Evolutionary conservation across 2,888 invertebrate species (phyloP), one percentile per base, ranked within the genome.

Genomic region (Gasteruption jaculator): DNA sequence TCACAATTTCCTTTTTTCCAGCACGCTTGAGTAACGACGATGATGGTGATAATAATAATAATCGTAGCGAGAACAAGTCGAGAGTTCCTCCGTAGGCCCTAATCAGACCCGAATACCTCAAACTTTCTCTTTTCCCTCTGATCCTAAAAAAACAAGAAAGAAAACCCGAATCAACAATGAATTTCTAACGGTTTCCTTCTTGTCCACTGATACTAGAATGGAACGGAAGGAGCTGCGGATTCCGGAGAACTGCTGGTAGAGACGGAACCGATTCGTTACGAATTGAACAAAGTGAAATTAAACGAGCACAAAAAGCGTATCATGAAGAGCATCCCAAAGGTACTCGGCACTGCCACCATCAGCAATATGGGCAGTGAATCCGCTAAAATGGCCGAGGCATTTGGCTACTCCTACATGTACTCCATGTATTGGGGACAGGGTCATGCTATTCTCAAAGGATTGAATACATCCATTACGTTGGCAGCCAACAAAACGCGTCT

Each of bases 391-490:
- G 86, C 84, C 47, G 81, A 86, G 21, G 86, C 85, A 38, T 79
- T 90, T 48, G 78, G 78, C 49, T 91, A 86, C 64, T 77, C 78
- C 18, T 85, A 80, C 55, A 79, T 80, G 50, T 82, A 85, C 56
- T 76, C 78, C 12, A 74, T 85, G 46, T 84, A 84, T 61, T 91
- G 89, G 89, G 90, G 90, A 11, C 85, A 85, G 56, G 83, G 79
- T 4, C 84, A 77, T 63, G 87, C 80, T 46, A 83, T 82, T 68
- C 79, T 83, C 30, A 84, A 81, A 43, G 86, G 85, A 5, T 71
- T 86, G 35, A 80, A 80, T 37, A 83, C 84, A 19, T 76, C 74
- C 7, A 79, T 86, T 41, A 76, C 74, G 51, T 71, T 79, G 56
- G n/a, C n/a, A n/a, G 73, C 72, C 3, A 80, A 83, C 53, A 80